Conservation (phyloP, 2,113 vertebrate genomes). For the Ceyx cyanopectus region DNA sequence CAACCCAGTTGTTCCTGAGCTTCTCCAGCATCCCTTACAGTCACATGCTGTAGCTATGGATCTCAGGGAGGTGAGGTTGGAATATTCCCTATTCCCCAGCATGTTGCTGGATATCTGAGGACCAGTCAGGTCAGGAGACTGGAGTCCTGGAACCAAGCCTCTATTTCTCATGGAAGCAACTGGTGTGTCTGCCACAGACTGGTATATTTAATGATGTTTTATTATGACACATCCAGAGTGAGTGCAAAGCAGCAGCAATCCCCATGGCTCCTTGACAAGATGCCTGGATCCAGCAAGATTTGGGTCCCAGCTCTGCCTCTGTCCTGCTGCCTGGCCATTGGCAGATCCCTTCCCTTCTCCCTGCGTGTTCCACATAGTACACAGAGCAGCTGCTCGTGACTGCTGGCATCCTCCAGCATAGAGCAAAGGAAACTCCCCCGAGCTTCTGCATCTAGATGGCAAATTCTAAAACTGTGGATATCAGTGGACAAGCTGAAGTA, state of each 20-base stretch:
- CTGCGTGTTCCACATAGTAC: rapidly evolving
- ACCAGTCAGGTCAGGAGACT: background rate
- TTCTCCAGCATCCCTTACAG: background rate
- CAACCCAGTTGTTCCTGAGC: background rate
- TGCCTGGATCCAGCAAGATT: background rate
- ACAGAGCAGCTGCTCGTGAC: background rate
- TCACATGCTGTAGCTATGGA: background rate
- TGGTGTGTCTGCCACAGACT: background rate
- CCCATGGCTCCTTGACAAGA: background rate
- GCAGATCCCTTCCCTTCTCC: background rate
- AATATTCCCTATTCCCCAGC: background rate
- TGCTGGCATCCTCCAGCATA: background rate
- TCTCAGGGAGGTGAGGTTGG: rapidly evolving
- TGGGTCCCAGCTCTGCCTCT: background rate
- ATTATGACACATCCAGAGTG: background rate
- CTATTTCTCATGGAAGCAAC: background rate
- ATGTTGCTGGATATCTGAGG: background rate
- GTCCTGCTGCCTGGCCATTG: background rate
- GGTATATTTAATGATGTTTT: background rate
- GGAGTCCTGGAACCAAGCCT: background rate
- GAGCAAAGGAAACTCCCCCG: background rate
- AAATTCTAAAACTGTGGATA: background rate
- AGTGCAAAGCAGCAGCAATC: background rate
- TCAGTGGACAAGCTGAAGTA: background rate
- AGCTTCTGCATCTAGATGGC: background rate